Conservation (phyloP, 2,797 vertebrate genomes). For the Lithobates sylvaticus region DNA sequence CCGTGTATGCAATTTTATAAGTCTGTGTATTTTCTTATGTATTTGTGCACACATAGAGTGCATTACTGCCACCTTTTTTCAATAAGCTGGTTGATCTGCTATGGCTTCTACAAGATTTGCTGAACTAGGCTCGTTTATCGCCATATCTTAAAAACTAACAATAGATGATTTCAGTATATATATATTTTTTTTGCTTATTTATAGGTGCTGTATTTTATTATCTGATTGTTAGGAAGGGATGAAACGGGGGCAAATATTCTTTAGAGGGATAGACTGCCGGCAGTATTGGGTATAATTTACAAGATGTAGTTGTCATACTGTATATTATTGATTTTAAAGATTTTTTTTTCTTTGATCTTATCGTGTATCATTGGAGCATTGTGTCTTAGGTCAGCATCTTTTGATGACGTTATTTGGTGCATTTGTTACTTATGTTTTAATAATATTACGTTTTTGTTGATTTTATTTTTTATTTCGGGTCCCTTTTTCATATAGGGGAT, state of each 20-base stretch:
- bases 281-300: conserved; percentile 99
- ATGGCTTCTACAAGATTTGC: conserved; percentile 93
- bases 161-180: conserved; percentile 91
- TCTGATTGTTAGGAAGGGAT: conserved; percentile 97
- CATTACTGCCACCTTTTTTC: conserved; percentile 96
- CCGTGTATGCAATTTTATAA: conserved; percentile 85
- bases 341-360: conserved; percentile 81
- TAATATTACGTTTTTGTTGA: conserved; percentile 77
- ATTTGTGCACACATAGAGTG: conserved; percentile 95
- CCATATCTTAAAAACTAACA: conserved; percentile 96
- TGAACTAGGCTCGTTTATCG: conserved; percentile 96
- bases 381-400: conserved; percentile 92
- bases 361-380: conserved; percentile 90
- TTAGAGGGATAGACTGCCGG: conserved; percentile 99
- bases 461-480: conserved; percentile 29
- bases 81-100: conserved; percentile 97
- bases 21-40: conserved; percentile 95
- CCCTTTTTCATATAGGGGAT: conserved; percentile 66
- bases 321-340: conserved; percentile 94
- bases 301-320: conserved; percentile 97
- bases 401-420: conserved; percentile 89
- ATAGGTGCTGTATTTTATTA: conserved; percentile 98
- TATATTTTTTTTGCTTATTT: conserved; percentile 97
- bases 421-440: conserved; percentile 85
- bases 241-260: conserved; percentile 96